Conservation (phyloP, 2,888 invertebrate genomes). For the Leptinotarsa juncta region DNA sequence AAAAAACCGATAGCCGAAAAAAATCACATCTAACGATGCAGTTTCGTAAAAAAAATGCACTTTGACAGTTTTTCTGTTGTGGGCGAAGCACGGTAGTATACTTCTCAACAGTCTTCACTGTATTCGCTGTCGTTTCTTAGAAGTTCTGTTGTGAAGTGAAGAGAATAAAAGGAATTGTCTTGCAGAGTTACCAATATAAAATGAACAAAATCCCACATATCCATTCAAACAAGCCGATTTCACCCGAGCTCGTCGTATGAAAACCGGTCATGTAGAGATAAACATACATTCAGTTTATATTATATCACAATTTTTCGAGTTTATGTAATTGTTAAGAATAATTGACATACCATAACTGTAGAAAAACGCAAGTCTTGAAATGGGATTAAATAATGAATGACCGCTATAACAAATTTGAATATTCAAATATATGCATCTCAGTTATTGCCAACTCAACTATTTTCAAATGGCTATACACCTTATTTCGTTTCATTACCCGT, state of each 20-base stretch:
- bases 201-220: constrained; percentile 6
- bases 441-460: no score
- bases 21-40: constrained; percentile 45
- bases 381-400: no score
- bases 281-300: no score
- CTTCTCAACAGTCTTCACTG: constrained; percentile 37
- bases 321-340: no score
- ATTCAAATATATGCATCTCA: no score
- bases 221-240: not conserved
- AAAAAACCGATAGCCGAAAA: constrained; percentile 44
- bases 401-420: no score
- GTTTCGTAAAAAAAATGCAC: constrained; percentile 33
- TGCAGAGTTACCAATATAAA: not conserved
- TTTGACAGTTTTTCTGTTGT: constrained; percentile 29
- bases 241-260: not conserved
- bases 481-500: no score
- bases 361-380: no score
- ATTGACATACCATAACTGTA: no score
- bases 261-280: not conserved
- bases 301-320: no score
- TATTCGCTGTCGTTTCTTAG: constrained; percentile 15
- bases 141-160: constrained; percentile 9
- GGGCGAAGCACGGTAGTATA: constrained; percentile 34
- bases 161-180: not conserved
- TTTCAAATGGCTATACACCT: no score